phyloP scores from a whole-genome alignment of 2,888 invertebrate genomes.

The Philonicus albiceps region DNA sequence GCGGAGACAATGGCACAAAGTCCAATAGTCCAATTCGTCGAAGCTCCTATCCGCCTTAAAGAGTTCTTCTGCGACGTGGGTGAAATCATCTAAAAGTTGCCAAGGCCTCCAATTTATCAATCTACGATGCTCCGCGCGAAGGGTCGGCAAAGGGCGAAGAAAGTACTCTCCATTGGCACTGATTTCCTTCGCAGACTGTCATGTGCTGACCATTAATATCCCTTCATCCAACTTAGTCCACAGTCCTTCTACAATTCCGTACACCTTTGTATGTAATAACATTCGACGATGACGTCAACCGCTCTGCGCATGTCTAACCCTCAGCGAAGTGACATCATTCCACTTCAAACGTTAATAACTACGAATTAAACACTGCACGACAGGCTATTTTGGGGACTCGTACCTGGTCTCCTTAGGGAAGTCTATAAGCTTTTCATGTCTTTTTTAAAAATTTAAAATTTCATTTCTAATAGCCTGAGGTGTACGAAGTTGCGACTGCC shows the following conservation, averaged over 20 bases:
- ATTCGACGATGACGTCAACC: not conserved
- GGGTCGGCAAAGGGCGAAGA: not conserved
- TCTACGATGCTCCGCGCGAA: not conserved
- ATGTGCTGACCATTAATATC: not conserved
- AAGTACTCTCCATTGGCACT: not conserved
- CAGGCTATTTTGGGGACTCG: not conserved
- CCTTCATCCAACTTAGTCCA: not conserved
- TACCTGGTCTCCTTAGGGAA: not conserved
- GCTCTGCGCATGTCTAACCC: not conserved
- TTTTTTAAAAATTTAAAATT: not conserved
- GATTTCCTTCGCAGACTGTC: not conserved
- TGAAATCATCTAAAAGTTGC: conserved; percentile 1
- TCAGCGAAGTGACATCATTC: not conserved
- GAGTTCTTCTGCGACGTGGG: not conserved
- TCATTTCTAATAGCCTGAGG: not conserved
- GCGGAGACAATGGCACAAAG: not conserved
- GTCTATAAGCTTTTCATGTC: not conserved
- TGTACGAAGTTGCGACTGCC: not conserved
- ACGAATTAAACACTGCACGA: not conserved
- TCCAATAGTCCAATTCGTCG: not conserved
- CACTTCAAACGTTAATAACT: not conserved
- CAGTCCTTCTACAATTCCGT: not conserved
- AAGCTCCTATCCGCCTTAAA: not conserved
- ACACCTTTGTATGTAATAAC: not conserved
- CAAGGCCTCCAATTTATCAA: conserved; percentile 5